Evolutionary conservation across 2,797 vertebrate species (phyloP), one percentile per base, ranked within the genome.

Genomic region (Epinephelus coioides): DNA sequence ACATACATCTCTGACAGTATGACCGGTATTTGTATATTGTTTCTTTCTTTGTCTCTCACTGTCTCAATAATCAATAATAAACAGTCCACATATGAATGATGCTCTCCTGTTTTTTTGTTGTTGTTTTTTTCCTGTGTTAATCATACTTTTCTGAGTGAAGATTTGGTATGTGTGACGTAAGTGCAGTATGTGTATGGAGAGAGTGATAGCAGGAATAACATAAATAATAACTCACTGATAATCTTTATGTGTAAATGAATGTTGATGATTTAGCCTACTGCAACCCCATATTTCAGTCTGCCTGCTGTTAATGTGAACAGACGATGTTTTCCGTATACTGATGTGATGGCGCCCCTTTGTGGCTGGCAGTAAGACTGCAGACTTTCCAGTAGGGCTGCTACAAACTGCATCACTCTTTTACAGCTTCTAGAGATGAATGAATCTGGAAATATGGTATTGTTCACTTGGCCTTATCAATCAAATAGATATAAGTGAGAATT

Each of bases 21-120:
- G 84, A 66, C 49, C 73, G 82, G 73, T 84, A 57, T 82, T 79
- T 87, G 72, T 86, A 54, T 68, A 68, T 66, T 69, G 77, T 83
- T 83, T 70, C 67, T 90, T 79, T 73, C 43, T 83, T 86, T 88
- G 74, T 88, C 67, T 87, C 59, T 79, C 67, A 69, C 59, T 89
- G 79, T 86, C 72, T 76, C 40, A 83, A 69, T 73, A 72, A 78
- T 81, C 68, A 83, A 63, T 69, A 90, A 87, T 88, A 88, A 89
- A 89, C 72, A 72, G 49, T 80, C 78, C 57, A 79, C 69, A 76
- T 13, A 46, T 74, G 49, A 82, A 69, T 59, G 21, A 53, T 55
- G 25, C 46, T 23, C 38, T 40, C 2, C 13, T 13, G 11, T 53
- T 78, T 14, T 82, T 69, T 82, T 27, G 27, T 27, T 30, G 27